Evolutionary conservation across 1,140 invertebrate genomes (phyloP).

Genomic region (Magallana angulata): DNA sequence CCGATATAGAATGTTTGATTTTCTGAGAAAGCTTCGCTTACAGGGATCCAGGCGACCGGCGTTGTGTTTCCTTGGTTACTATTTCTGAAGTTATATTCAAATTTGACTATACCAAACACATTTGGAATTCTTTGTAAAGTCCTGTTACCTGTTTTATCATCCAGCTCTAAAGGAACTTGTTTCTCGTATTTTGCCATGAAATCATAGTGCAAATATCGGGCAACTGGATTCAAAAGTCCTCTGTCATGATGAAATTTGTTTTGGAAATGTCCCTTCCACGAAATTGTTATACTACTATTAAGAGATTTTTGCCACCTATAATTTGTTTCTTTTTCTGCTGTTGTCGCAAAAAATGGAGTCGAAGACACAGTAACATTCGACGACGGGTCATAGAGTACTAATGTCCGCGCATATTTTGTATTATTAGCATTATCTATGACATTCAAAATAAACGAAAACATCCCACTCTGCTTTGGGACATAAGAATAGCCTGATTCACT

Average conservation of each 20-base stretch:
- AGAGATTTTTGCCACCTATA: not conserved
- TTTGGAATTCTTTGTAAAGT: constrained; percentile 38
- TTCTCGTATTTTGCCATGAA: constrained; percentile 32
- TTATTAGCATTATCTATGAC: constrained; percentile 28
- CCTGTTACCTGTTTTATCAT: constrained; percentile 38
- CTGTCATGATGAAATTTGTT: constrained; percentile 28
- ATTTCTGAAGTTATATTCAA: constrained; percentile 19
- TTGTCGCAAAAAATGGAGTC: not conserved
- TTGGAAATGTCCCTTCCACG: constrained; percentile 34
- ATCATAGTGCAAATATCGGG: constrained; percentile 1
- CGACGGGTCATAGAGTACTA: constrained; percentile 9
- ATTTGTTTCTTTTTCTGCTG: constrained; percentile 4
- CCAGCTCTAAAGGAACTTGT: constrained; percentile 7
- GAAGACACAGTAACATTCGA: not conserved
- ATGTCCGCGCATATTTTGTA: constrained; percentile 11
- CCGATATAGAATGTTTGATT: constrained; percentile 2
- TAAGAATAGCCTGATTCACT: not conserved
- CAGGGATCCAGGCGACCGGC: constrained; percentile 30
- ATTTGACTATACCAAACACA: constrained; percentile 44
- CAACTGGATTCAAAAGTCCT: constrained; percentile 38
- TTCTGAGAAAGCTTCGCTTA: constrained; percentile 26
- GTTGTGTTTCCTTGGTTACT: constrained; percentile 32
- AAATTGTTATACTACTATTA: not conserved
- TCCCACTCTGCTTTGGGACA: not conserved
- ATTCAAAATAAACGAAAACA: constrained; percentile 21